Evolutionary conservation across 2,888 invertebrate species (phyloP).

Genomic region (Chirona hameri): DNA sequence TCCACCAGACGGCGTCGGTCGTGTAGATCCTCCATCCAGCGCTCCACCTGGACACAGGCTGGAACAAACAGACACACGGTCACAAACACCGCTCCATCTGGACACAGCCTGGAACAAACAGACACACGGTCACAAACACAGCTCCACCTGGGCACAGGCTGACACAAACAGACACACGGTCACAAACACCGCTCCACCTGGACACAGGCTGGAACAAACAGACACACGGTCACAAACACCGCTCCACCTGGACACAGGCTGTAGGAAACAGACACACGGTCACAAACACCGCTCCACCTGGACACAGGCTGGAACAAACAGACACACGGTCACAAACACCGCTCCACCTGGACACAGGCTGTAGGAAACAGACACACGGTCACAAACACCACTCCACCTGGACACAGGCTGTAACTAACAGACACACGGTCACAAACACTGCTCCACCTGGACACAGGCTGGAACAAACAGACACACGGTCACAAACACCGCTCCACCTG

Average conservation of each 20-base stretch:
- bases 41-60: constrained; percentile 67
- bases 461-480: too few relatives aligned
- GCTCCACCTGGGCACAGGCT: too few relatives aligned
- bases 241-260: too few relatives aligned
- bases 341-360: neutral
- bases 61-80: constrained; percentile 27
- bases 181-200: constrained; percentile 61
- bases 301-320: constrained; percentile 53
- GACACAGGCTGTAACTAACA: constrained; percentile 54
- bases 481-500: too few relatives aligned
- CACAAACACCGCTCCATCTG: constrained; percentile 57
- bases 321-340: neutral
- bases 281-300: constrained; percentile 61
- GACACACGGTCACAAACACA: neutral
- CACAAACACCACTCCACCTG: constrained; percentile 61
- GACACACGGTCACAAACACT: neutral
- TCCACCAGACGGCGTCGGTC: constrained; percentile 69
- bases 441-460: too few relatives aligned
- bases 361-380: neutral
- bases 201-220: constrained; percentile 54
- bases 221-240: neutral
- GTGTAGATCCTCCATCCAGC: constrained; percentile 70
- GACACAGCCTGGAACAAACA: constrained; percentile 53
- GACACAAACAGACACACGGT: neutral
- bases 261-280: neutral